Evolutionary conservation across 2,113 vertebrate species (phyloP), one percentile per base, ranked within the genome.

Genomic region (Podarcis cretensis): DNA sequence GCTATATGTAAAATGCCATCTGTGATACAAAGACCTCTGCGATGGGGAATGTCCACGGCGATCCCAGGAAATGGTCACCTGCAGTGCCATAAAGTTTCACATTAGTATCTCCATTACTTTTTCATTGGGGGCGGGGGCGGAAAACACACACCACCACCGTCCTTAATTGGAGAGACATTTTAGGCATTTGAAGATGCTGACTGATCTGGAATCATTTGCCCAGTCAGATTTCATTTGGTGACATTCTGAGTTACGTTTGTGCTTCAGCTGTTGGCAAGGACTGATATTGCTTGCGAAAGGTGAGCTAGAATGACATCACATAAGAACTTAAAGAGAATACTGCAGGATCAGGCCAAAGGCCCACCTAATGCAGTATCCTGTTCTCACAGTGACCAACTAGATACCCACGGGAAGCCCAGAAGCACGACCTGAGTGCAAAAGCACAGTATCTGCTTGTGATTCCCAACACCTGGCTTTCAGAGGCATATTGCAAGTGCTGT

Each of bases 1-100:
- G 48, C 88, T 92, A 32, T 69, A 84, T 86, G 89, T 95, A 95
- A 95, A 96, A 93, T 71, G 83, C 94, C 95, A 94, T 97, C 95
- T 97, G 95, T 87, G 88, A 83, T 77, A 84, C 84, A 87, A 88
- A 84, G 90, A 92, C 93, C 92, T 90, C 91, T 84, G 87, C 88
- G 92, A 92, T 68, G 87, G 81, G 48, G 3, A 37, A 92, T 92
- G 85, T 21, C 75, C 88, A 78, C 32, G 78, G 85, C 90, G 92
- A 93, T 75, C 74, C 89, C 86, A 68, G 21, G 69, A 90, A 91
- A 91, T 81, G 37, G 69, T 82, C 88, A 94, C 4, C 83, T 89
- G 88, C 95, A 94, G 89, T 81, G 88, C 93, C 32, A 2, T 89
- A 91, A 94, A 94, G 84, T 89, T 80, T 57, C 83, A 69, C 32